phyloP scores from a whole-genome alignment of 2,888 invertebrate genomes.

The Polyploca ridens region DNA sequence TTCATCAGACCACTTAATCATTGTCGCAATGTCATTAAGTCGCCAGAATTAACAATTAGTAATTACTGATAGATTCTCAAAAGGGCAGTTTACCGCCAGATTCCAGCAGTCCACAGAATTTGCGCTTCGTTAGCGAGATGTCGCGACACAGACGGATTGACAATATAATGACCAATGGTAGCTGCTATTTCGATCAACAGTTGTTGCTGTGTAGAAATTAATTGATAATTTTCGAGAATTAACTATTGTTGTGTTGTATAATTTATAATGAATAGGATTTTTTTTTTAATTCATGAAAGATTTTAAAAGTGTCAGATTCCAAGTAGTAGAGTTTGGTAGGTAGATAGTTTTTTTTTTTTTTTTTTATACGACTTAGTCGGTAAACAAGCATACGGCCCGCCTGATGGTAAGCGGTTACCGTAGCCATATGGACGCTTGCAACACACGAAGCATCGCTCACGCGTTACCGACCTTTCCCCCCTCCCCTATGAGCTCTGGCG shows the following conservation, averaged over 20 bases:
- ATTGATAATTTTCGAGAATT: slow-evolving; percentile 27
- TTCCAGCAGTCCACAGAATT: slow-evolving; percentile 16
- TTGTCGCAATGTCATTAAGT: neutral
- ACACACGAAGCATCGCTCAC: too few species aligned
- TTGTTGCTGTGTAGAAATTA: slow-evolving; percentile 17
- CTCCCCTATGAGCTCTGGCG: too few species aligned
- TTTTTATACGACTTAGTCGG: too few species aligned
- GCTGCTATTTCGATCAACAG: slow-evolving; percentile 20
- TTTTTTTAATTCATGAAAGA: neutral
- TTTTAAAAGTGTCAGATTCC: too few species aligned
- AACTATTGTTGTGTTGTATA: neutral
- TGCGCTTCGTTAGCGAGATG: slow-evolving; percentile 40
- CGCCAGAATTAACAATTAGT: neutral
- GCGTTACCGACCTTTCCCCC: too few species aligned
- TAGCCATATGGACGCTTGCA: too few species aligned
- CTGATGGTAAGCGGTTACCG: too few species aligned
- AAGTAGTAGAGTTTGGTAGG: too few species aligned
- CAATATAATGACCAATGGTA: slow-evolving; percentile 37
- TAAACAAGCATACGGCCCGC: too few species aligned
- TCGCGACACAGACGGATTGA: slow-evolving; percentile 34
- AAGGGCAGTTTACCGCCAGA: neutral
- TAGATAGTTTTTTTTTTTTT: too few species aligned
- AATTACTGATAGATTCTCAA: slow-evolving; percentile 7
- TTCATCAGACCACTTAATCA: neutral
- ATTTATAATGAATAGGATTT: neutral